Evolutionary conservation across 1,140 invertebrate species (phyloP).

Genomic region (Drosophila repletoides): DNA sequence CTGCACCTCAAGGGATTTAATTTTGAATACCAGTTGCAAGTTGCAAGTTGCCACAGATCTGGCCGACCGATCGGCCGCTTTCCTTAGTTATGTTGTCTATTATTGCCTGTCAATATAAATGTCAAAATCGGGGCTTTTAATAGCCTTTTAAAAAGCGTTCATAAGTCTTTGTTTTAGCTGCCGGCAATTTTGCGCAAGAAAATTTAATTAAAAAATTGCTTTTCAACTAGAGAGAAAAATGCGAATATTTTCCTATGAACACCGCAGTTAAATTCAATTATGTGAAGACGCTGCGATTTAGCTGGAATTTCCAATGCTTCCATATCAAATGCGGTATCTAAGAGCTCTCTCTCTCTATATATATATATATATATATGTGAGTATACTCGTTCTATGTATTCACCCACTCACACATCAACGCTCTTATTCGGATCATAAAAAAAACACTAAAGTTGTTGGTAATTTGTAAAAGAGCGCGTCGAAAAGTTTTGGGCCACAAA

Average conservation of each 20-base stretch:
- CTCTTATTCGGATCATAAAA: slow-evolving; percentile 69
- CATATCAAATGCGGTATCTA: too few relatives aligned
- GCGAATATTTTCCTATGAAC: slow-evolving; percentile 11
- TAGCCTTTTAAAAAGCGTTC: slow-evolving; percentile 61
- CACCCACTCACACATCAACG: slow-evolving; percentile 44
- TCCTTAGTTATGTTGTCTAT: slow-evolving; percentile 78
- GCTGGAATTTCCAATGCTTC: slow-evolving; percentile 48
- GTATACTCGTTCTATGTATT: neutral
- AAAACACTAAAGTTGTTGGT: slow-evolving; percentile 78
- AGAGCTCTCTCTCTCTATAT: neutral
- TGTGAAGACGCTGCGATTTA: slow-evolving; percentile 38
- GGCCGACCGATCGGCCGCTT: neutral
- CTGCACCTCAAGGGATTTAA: slow-evolving; percentile 64
- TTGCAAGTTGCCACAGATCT: slow-evolving; percentile 2
- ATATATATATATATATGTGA: neutral
- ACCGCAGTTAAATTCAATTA: slow-evolving; percentile 65
- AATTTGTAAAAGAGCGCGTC: slow-evolving; percentile 82
- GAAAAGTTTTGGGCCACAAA: slow-evolving; percentile 75
- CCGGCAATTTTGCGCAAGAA: slow-evolving; percentile 32
- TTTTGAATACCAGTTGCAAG: slow-evolving; percentile 51
- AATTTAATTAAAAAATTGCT: slow-evolving; percentile 66
- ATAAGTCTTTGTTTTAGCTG: slow-evolving; percentile 37
- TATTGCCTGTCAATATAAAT: slow-evolving; percentile 82
- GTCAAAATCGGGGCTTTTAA: slow-evolving; percentile 69
- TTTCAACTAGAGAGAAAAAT: slow-evolving; percentile 2